Conservation (phyloP, 1,140 invertebrate genomes). For the Pomacea maculata region DNA sequence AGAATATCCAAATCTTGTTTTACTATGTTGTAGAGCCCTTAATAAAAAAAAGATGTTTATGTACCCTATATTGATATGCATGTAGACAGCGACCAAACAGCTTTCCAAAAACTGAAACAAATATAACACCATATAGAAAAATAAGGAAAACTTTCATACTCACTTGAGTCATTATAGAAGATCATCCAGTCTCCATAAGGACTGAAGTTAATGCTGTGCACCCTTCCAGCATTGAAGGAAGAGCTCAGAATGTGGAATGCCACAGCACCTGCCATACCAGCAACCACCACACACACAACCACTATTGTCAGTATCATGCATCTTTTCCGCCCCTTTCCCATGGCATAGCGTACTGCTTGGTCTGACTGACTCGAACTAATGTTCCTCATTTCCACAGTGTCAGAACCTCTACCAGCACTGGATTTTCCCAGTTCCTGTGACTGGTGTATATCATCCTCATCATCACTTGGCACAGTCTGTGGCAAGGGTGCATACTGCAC, state of each 20-base stretch:
- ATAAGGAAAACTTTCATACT: neutral
- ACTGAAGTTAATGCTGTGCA: neutral
- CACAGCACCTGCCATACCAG: neutral
- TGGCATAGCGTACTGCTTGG: too few species aligned
- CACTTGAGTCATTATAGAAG: constrained; percentile 14
- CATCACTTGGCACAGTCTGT: constrained; percentile 5
- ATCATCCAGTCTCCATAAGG: constrained; percentile 10
- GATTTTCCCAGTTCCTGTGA: neutral
- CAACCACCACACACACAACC: neutral
- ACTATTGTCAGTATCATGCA: neutral
- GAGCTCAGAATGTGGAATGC: neutral
- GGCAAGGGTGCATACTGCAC: constrained; percentile 15
- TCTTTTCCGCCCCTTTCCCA: neutral
- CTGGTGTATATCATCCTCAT: constrained; percentile 2
- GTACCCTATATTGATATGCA: neutral
- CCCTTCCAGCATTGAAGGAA: neutral
- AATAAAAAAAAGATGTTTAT: too few species aligned
- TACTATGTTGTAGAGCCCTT: neutral
- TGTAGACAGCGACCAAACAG: neutral
- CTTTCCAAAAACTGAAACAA: neutral
- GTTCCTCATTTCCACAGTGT: neutral
- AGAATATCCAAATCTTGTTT: neutral
- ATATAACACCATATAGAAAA: neutral
- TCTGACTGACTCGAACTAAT: neutral
- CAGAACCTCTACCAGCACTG: neutral